phyloP scores from a whole-genome alignment of 2,113 vertebrate species.

The Poicephalus meyeri region DNA sequence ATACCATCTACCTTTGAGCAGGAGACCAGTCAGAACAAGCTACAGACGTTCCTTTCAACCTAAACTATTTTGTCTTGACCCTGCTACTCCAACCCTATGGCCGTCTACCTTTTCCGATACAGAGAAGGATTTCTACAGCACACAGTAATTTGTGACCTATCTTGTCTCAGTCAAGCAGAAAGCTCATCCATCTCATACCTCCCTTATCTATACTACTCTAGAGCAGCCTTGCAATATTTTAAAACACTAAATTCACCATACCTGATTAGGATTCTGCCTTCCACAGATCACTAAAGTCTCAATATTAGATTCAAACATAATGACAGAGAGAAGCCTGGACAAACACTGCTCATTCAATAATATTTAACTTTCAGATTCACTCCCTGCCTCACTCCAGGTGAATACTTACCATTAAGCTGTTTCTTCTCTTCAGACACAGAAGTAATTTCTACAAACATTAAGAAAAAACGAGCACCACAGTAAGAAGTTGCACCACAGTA shows the following conservation, averaged over 20 bases:
- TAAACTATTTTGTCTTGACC: background rate
- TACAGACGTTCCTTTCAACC: background rate
- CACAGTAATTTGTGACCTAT: background rate
- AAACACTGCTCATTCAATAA: background rate
- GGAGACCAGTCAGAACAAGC: background rate
- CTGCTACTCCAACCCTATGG: background rate
- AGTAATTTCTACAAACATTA: constrained; percentile 49
- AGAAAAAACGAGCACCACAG: background rate
- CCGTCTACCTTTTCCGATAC: background rate
- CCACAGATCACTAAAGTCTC: background rate
- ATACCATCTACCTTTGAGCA: background rate
- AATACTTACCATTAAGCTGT: constrained; percentile 77
- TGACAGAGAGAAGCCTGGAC: background rate
- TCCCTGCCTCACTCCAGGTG: background rate
- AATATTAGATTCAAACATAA: background rate
- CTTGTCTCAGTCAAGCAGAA: background rate
- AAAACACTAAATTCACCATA: background rate
- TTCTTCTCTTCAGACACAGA: constrained; percentile 62
- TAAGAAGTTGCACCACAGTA: background rate
- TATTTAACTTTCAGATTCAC: background rate
- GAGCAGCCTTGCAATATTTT: background rate
- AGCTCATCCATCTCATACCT: background rate
- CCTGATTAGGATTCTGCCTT: background rate
- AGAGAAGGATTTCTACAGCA: background rate
- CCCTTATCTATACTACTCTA: background rate